Base-by-base conservation (phyloP, 2,113 vertebrate species). In the Narcine bancroftii region DNA sequence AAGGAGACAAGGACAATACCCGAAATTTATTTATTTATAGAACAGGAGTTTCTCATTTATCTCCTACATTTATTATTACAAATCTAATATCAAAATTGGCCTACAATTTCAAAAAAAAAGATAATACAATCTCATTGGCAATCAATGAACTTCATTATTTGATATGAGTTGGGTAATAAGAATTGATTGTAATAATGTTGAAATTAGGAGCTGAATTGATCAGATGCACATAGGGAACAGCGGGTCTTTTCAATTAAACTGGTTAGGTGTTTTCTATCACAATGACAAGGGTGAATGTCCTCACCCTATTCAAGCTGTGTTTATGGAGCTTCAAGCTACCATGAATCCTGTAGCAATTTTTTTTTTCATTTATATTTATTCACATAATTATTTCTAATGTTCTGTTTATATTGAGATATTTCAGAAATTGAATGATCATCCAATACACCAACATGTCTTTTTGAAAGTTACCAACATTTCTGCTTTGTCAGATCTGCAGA, bases 121-220 rank as follows among this genome's bases (percentile, higher is more conserved):
- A 83, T 83, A 83, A 83, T 53, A 83, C 47, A 85, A 87, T 15
- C 53, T 60, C 53, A 2, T 87, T 87, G 60, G 53, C 81, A 87
- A 87, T 87, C 81, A 87, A 87, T 87, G 81, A 60, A 87, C 1
- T 87, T 87, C 81, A 87, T 87, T 87, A 87, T 87, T 87, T 60
- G 60, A 87, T n/a, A 60, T 50, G 36, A 60, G 53, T 60, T 33
- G 21, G 56, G 81, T 87, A 87, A 87, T 87, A 53, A 87, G 53
- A 60, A 63, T 87, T 87, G 81, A 87, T 87, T 60, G 53, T 87
- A 87, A 87, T 87, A 87, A 87, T 87, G 81, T 87, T 87, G 81
- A 87, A 87, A 87, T 87, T 60, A 87, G 81, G 2, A 60, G 7
- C 53, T 7, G 50, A 87, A 87, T 87, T 17, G 53, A 87, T 60